Evolutionary conservation across 1,140 invertebrate species (phyloP).

Genomic region (Lucilia cuprina): DNA sequence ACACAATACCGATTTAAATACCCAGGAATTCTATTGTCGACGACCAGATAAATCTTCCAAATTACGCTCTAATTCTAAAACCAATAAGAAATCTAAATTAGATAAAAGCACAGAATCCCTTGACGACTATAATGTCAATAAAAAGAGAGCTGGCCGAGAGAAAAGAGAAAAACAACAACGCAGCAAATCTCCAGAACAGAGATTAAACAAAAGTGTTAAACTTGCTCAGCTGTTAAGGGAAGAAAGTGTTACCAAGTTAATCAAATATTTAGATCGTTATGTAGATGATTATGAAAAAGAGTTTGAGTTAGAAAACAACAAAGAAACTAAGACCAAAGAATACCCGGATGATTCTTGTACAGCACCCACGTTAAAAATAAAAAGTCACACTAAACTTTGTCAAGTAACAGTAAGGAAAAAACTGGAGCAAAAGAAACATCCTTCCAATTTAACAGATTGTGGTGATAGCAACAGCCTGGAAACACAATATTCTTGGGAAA

Average conservation of each 20-base stretch:
- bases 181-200: background rate
- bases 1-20: conserved; percentile 34
- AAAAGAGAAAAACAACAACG: background rate
- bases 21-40: conserved; percentile 30
- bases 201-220: background rate
- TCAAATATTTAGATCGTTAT: background rate
- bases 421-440: background rate
- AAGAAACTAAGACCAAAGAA: background rate
- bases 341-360: background rate
- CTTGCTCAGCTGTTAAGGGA: background rate
- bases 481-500: conserved; percentile 16
- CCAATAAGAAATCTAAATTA: no score
- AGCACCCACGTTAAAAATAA: background rate
- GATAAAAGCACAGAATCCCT: background rate
- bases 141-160: background rate
- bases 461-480: background rate
- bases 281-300: background rate
- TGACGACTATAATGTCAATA: background rate
- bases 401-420: background rate
- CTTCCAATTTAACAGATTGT: background rate
- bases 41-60: background rate
- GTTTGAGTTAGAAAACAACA: background rate
- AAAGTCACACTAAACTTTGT: no score
- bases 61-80: background rate
- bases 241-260: background rate